These are phyloP conservation scores for Sarcophaga caerulescens DNA, from an alignment of 2,888 invertebrate species.

Conservation along the genomic window DNA sequence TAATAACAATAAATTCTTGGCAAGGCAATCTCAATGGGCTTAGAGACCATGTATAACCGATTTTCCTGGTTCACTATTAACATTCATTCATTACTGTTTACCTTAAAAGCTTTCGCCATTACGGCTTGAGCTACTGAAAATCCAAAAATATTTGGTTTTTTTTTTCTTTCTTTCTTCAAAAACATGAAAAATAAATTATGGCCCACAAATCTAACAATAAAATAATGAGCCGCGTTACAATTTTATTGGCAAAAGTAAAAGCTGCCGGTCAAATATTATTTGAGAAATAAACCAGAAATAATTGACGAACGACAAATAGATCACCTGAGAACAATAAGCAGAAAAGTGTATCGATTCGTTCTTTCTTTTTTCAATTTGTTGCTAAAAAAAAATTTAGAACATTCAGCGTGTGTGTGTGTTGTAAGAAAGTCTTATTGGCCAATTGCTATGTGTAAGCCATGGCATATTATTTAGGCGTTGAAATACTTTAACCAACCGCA, in stretches of 20 bases:
- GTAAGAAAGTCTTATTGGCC: slow-evolving; percentile 54
- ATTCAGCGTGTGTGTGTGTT: slow-evolving; percentile 32
- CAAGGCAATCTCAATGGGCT: no score
- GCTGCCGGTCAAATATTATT: slow-evolving; percentile 13
- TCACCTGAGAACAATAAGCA: slow-evolving; percentile 9
- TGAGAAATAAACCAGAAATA: slow-evolving; percentile 40
- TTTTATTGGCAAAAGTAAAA: slow-evolving; percentile 60
- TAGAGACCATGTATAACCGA: no score
- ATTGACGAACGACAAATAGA: slow-evolving; percentile 35
- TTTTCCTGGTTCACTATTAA: no score
- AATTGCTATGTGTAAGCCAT: slow-evolving; percentile 18
- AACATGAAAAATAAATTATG: slow-evolving; percentile 41
- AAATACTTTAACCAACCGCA: background rate
- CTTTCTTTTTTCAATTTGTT: slow-evolving; percentile 4
- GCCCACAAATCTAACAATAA: background rate
- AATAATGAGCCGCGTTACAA: background rate
- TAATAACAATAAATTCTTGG: no score
- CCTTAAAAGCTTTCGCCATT: slow-evolving; percentile 50
- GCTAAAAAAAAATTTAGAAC: slow-evolving; percentile 60
- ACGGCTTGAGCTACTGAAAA: slow-evolving; percentile 28
- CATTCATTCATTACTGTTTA: background rate
- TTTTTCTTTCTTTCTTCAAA: slow-evolving; percentile 15
- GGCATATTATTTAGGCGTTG: background rate
- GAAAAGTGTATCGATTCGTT: background rate
- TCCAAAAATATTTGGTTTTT: slow-evolving; percentile 21